Conservation (phyloP, 2,113 vertebrate species). For the Macaca nemestrina region DNA sequence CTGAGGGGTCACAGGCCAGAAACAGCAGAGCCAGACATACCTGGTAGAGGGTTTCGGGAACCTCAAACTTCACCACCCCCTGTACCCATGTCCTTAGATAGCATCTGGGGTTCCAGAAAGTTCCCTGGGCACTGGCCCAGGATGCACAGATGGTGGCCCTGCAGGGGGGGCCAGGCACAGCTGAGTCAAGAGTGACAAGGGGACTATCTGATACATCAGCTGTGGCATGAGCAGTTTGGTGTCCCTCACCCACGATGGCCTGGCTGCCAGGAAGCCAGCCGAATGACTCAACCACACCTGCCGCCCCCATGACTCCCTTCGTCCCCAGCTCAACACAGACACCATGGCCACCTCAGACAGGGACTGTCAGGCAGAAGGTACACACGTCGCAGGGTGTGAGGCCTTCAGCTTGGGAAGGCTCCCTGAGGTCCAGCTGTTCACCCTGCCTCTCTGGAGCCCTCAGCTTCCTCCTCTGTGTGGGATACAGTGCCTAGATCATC, state of each 20-base stretch:
- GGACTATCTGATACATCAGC: conserved; percentile 27
- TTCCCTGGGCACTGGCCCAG: conserved; percentile 36
- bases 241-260: background rate
- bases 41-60: background rate
- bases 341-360: background rate
- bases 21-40: conserved; percentile 54
- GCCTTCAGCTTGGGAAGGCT: background rate
- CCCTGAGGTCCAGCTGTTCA: background rate
- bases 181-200: conserved; percentile 69
- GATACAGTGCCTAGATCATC: background rate
- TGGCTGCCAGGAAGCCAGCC: conserved; percentile 1
- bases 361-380: background rate
- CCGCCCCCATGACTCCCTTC: background rate
- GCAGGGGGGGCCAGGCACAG: conserved; percentile 4
- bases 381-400: background rate
- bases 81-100: background rate
- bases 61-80: background rate
- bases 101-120: conserved; percentile 67
- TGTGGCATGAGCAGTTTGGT: conserved; percentile 35
- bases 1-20: conserved; percentile 23
- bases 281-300: conserved; percentile 64
- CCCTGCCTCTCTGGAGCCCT: background rate
- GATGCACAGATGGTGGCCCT: conserved; percentile 57
- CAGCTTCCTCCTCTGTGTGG: background rate
- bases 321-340: background rate